Base-by-base conservation (phyloP, 2,113 vertebrate species). In the Prinia subflava region DNA sequence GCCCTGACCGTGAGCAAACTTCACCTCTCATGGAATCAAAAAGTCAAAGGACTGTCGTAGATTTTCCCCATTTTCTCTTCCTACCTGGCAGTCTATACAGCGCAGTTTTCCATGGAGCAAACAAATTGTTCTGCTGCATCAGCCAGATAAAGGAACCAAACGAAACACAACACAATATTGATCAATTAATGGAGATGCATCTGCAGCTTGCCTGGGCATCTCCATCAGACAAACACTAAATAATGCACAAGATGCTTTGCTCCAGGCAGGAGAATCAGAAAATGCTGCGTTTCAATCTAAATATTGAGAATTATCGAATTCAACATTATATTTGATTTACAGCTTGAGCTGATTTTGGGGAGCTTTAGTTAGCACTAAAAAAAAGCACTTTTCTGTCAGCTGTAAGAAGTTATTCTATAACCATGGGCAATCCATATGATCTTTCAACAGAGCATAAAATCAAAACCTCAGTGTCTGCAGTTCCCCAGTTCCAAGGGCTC, bases 351-450 rank as follows among this genome's bases (percentile, higher is more conserved):
- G 52, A 52, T 63, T 78, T 41, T 4, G 52, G 11, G 57, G 49
- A 71, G 69, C 23, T 46, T 65, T 15, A 62, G 35, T 5, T 77
- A 44, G 11, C 33, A 44, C 11, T 42, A 19, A 19, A 28, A 89
- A 35, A 31, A 4, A 12, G 24, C 13, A 17, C 47, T 79, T 60
- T 71, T 24, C 28, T 39, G 16, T 27, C 89, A 92, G 49, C 70
- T 42, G 4, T 37, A 50, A 71, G 39, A 75, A 60, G 37, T 13
- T 23, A 15, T 63, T 65, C n/a, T 31, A 42, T 9, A 30, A 1
- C 1, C 3, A 47, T 1, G 3, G 31, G 23, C 49, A 80, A 39
- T 1, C 6, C 7, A 42, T 22, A 15, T 13, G 24, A 42, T 39
- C 65, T 94, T 69, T n/a, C 46, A 65, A 78, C 1, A 70, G 31